Base-by-base conservation (phyloP, 1,140 invertebrate genomes). In the Metopolophium dirhodum region DNA sequence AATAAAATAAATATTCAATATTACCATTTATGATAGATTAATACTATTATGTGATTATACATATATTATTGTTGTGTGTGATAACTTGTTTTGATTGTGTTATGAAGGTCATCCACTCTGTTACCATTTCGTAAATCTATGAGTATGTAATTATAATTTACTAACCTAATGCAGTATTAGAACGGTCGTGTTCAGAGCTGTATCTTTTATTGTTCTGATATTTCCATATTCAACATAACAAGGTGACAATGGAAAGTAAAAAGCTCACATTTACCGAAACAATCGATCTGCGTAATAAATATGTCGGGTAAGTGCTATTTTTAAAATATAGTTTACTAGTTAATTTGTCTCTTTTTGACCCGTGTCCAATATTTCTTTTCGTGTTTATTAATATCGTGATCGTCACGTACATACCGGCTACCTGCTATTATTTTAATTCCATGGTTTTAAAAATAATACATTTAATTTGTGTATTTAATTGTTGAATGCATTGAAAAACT, bases 271-370 rank as follows among this genome's bases (percentile, higher is more conserved):
- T 51, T 11, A 35, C 91, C 14, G n/a, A 93, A 41, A 93, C 91
- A 8, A 93, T 93, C 14, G 37, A 83, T 41, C 82, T 93, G 4
- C 91, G 91, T 11, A 93, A 93, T 37, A 93, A 86, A 54, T 85
- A 93, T 30, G 23, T 93, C 26, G 91, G 91, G 91, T 93, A 37
- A 93, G 91, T 83, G 26, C 68, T 54, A 90, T 90, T 90, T 90
- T 57, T 90, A 90, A 51, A 37, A 22, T 37, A 18, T 37, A 82
- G 77, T 35, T 37, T 37, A 37, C 18, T 37, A 7, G n/a, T 90
- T 23, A 26, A 35, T 89, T 57, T 37, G 30, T n/a, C 26, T 89
- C 1, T 90, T 57, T 45, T 90, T 57, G 57, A 41, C 26, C 26
- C 0, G 14, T 26, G 35, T 90, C 51, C 57, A 90, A 57, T 26